These are phyloP conservation scores for Diarsia rubi DNA, from an alignment of 2,888 invertebrate species.

Conservation along the genomic window DNA sequence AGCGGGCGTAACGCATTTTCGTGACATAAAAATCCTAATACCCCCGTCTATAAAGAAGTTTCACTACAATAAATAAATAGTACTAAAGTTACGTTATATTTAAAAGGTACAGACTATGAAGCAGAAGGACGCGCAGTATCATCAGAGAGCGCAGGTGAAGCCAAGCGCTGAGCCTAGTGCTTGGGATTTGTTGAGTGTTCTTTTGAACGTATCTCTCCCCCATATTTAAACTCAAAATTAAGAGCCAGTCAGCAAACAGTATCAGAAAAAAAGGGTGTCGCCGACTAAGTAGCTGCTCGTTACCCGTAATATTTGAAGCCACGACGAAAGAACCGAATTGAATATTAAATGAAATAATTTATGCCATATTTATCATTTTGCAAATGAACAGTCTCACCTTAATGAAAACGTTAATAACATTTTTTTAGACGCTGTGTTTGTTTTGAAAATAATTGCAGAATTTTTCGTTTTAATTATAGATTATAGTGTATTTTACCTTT, in stretches of 20 bases:
- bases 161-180: constrained; percentile 75
- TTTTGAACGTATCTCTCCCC: constrained; percentile 85
- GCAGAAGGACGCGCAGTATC: constrained; percentile 6
- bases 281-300: constrained; percentile 83
- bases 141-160: constrained; percentile 76
- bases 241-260: constrained; percentile 88
- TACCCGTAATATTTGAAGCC: constrained; percentile 83
- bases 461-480: constrained; percentile 1
- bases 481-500: background rate
- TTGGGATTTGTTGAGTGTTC: constrained; percentile 84
- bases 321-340: constrained; percentile 89
- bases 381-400: constrained; percentile 90
- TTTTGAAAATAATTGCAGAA: constrained; percentile 50
- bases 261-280: constrained; percentile 88
- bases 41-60: too few relatives aligned
- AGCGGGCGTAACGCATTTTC: too few relatives aligned
- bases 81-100: constrained; percentile 17
- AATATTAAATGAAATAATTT: constrained; percentile 92
- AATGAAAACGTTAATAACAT: constrained; percentile 87
- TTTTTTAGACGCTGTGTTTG: constrained; percentile 71
- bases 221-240: constrained; percentile 89
- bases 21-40: too few relatives aligned
- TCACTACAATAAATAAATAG: too few relatives aligned
- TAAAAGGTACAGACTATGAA: constrained; percentile 17
- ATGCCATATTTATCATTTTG: constrained; percentile 91